Base-by-base conservation (phyloP, 2,797 vertebrate species). In the Microctenopoma stevenorrisi region DNA sequence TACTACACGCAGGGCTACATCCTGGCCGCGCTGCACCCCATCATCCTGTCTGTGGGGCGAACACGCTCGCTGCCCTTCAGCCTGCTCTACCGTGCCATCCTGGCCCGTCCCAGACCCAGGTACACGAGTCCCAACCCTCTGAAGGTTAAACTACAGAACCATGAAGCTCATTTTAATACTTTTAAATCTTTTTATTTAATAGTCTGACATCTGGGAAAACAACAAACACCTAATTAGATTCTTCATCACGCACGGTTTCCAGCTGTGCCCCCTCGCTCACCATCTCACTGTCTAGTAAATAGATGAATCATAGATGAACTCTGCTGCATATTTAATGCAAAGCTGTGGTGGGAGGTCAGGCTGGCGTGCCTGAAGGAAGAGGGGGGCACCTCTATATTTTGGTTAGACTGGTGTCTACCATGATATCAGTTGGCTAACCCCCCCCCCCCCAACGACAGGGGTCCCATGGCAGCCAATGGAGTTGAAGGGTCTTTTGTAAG, bases 1-100 rank as follows among this genome's bases (percentile, higher is more conserved):
- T 97, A 97, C 87, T 99, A 98, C 89, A 95, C 93, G 10, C 95
- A 94, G 75, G 98, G 98, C 42, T 99, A 96, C 46, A 74, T 96
- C 49, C 94, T 96, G 28, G 85, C 92, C 2, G 94, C 97, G 60
- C 85, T 99, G 78, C 98, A 99, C 80, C 97, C 98, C 78, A 91
- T 98, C 65, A 93, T 98, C 78, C 94, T 98, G 56, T 95, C 97
- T 0, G 78, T 95, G 59, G 95, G 96, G 5, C 93, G 83, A 0
- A 94, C 91, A 9, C 95, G 92, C 62, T 92, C 83, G 0, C 94
- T 98, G 62, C 95, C 98, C 43, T 96, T 96, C 65, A 98, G 95
- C 85, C 92, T 96, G 79, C 94, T 98, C 5, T 98, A 98, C 87
- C 93, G 98, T 1, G 96, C 94, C 67, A 93, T 98, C 37, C 89